Evolutionary conservation across 1,140 invertebrate genomes (phyloP).

Genomic region (Danaus melanippus): DNA sequence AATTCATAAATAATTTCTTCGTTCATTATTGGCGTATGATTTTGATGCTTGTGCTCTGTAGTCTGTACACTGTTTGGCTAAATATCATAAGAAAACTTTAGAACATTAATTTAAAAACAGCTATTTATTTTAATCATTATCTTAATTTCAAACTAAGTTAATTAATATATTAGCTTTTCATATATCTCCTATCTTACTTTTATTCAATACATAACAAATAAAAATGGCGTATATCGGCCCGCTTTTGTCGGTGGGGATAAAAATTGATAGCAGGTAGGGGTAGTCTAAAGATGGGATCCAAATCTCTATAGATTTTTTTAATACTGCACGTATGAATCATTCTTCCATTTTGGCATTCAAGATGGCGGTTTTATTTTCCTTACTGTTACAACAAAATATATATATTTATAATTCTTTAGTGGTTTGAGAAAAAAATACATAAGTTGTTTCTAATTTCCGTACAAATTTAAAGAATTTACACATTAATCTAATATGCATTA

Average conservation of each 20-base stretch:
- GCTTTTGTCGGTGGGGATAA: constrained; percentile 48
- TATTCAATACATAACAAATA: constrained; percentile 16
- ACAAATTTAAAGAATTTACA: constrained; percentile 55
- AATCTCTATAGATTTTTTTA: neutral
- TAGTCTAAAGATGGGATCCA: constrained; percentile 43
- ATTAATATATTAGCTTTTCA: too few relatives aligned
- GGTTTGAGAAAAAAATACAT: constrained; percentile 2
- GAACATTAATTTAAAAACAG: too few relatives aligned
- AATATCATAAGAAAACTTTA: too few relatives aligned
- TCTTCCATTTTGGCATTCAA: too few relatives aligned
- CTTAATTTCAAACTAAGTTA: too few relatives aligned
- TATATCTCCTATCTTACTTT: too few relatives aligned
- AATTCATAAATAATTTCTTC: too few relatives aligned
- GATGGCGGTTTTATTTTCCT: constrained; percentile 1
- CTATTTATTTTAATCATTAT: too few relatives aligned
- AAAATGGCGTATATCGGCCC: constrained; percentile 37
- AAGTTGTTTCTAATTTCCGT: constrained; percentile 33
- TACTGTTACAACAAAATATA: neutral
- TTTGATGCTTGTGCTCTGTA: too few relatives aligned
- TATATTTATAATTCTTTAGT: neutral
- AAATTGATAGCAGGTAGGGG: constrained; percentile 56
- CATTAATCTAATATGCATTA: constrained; percentile 67
- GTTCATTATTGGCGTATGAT: too few relatives aligned
- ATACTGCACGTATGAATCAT: too few relatives aligned
- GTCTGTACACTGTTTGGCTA: too few relatives aligned